A percentile compares a stretch with the other conserved stretches of the same genome.
These are phyloP conservation scores for Pterocles burchelli DNA, from an alignment of 2,113 vertebrate genomes.

Conservation along the genomic window DNA sequence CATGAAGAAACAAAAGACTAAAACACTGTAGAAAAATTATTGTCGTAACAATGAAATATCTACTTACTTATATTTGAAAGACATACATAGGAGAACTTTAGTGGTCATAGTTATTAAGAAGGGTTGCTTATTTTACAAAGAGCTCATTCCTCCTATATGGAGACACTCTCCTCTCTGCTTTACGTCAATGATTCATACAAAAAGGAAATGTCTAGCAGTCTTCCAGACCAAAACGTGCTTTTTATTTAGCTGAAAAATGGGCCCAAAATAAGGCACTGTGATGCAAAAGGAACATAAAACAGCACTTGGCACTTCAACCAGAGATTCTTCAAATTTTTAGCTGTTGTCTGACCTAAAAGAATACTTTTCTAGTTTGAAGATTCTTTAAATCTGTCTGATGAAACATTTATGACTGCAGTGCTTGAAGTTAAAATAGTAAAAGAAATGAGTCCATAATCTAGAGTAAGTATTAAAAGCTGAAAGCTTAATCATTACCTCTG, in stretches of 20 bases:
- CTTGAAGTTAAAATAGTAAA: slow-evolving; percentile 12
- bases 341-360: neutral
- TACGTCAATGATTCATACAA: neutral
- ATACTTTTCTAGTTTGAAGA: neutral
- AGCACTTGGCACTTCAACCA: neutral
- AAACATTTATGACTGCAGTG: neutral
- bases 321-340: neutral
- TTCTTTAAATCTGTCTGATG: neutral
- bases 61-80: neutral
- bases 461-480: neutral
- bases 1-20: neutral
- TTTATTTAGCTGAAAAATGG: neutral
- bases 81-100: neutral
- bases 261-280: neutral
- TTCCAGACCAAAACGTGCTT: neutral
- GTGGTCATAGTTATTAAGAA: neutral
- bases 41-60: neutral
- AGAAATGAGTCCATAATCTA: neutral
- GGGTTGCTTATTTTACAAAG: neutral
- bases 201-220: neutral
- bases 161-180: neutral
- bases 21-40: neutral
- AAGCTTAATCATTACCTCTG: neutral
- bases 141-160: neutral
- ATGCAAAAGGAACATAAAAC: neutral